phyloP scores from a whole-genome alignment of 2,888 invertebrate genomes.

The Heliconius aoede region DNA sequence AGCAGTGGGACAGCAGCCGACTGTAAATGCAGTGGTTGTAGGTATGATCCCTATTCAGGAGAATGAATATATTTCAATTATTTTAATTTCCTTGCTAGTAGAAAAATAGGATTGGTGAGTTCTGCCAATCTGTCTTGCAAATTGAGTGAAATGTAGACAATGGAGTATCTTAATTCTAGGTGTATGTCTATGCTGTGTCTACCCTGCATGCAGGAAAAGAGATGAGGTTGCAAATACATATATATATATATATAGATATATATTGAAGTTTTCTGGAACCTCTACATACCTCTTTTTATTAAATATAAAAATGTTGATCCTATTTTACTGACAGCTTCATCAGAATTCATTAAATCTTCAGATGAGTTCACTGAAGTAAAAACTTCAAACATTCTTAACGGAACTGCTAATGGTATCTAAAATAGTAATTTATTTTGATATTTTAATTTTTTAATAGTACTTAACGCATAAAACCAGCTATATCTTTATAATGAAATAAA shows the following conservation, averaged over 20 bases:
- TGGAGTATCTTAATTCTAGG: too few relatives aligned
- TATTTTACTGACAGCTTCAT: conserved; percentile 62
- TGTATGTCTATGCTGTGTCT: too few relatives aligned
- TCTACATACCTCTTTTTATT: conserved; percentile 80
- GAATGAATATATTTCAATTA: not conserved
- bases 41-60: not conserved
- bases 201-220: not conserved
- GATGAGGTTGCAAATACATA: not conserved
- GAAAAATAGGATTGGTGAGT: not conserved
- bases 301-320: conserved; percentile 82
- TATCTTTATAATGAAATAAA: not conserved
- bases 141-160: too few relatives aligned
- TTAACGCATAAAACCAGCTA: not conserved
- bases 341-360: conserved; percentile 65
- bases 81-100: not conserved
- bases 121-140: not conserved
- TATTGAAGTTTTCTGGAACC: not conserved
- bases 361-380: conserved; percentile 84
- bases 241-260: not conserved
- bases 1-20: too few relatives aligned
- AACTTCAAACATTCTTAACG: conserved; percentile 90
- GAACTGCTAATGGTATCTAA: conserved; percentile 86
- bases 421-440: not conserved
- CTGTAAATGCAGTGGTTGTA: too few relatives aligned
- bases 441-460: not conserved